Percentiles rank a stretch among this genome's conserved stretches.
Conservation (phyloP, 2,797 vertebrate genomes). For the Valencia hispanica region DNA sequence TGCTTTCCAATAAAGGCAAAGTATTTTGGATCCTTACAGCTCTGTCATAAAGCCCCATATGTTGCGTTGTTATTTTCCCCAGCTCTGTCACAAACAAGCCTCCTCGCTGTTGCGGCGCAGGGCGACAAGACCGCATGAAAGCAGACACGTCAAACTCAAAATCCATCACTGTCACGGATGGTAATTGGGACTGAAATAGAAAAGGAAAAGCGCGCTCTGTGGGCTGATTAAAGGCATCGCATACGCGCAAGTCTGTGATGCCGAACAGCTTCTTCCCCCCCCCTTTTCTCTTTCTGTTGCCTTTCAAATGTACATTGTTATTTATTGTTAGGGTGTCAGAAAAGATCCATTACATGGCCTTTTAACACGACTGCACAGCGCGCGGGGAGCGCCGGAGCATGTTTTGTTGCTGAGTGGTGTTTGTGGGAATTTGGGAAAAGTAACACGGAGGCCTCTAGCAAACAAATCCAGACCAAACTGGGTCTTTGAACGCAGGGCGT, state of each 20-base stretch:
- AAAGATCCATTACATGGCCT: slow-evolving; percentile 39
- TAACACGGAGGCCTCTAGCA: slow-evolving; percentile 27
- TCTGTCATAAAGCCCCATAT: slow-evolving; percentile 73
- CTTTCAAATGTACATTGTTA: slow-evolving; percentile 31
- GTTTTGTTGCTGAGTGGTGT: slow-evolving; percentile 32
- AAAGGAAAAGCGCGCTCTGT: slow-evolving; percentile 28
- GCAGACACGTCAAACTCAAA: slow-evolving; percentile 71
- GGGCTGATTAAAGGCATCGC: slow-evolving; percentile 50
- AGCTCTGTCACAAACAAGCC: slow-evolving; percentile 60
- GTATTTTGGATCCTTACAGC: slow-evolving; percentile 63
- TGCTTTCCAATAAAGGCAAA: slow-evolving; percentile 69
- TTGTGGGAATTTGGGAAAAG: slow-evolving; percentile 24
- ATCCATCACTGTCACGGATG: slow-evolving; percentile 72
- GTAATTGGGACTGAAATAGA: slow-evolving; percentile 66
- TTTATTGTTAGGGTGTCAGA: slow-evolving; percentile 48
- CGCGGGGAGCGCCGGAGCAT: not conserved
- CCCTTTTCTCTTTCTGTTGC: slow-evolving; percentile 7
- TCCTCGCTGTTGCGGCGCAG: slow-evolving; percentile 43
- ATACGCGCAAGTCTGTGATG: slow-evolving; percentile 32
- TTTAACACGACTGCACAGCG: slow-evolving; percentile 15
- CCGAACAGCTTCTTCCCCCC: slow-evolving; percentile 23
- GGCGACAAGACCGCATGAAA: slow-evolving; percentile 59
- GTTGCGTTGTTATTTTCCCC: slow-evolving; percentile 57
- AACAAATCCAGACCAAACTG: slow-evolving; percentile 50
- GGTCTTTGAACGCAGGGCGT: slow-evolving; percentile 59